Percentiles rank a stretch among this genome's conserved stretches.
Evolutionary conservation across 2,113 vertebrate species (phyloP).

Genomic region (Gymnogyps californianus): DNA sequence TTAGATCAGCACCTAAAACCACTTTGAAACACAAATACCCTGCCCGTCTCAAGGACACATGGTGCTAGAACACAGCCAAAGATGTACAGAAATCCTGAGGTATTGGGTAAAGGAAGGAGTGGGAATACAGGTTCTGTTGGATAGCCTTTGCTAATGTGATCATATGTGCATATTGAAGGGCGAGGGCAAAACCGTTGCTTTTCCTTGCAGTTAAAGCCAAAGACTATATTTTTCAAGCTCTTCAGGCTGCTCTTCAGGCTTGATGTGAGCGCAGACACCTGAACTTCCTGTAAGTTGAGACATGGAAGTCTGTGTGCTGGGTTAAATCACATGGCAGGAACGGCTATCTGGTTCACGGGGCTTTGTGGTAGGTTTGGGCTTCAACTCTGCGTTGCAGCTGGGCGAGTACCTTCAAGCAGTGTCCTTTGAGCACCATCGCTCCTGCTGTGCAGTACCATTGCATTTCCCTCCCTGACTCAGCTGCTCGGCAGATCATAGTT

Average conservation of each 20-base stretch:
- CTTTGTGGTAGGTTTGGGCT: not conserved
- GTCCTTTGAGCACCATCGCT: not conserved
- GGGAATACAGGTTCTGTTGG: not conserved
- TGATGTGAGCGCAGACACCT: not conserved
- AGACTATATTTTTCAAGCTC: not conserved
- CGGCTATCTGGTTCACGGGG: not conserved
- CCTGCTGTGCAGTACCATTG: not conserved
- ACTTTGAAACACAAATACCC: not conserved
- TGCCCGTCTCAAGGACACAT: not conserved
- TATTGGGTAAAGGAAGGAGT: not conserved
- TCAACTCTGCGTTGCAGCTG: constrained; percentile 16
- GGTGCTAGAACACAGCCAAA: not conserved
- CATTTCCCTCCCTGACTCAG: not conserved
- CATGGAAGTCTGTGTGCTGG: not conserved
- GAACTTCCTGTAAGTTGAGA: not conserved
- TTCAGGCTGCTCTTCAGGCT: not conserved
- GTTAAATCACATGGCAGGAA: not conserved
- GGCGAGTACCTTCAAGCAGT: not conserved
- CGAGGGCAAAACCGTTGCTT: not conserved
- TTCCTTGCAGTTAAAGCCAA: not conserved
- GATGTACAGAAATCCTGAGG: not conserved
- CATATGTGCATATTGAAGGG: not conserved
- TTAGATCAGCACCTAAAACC: not conserved
- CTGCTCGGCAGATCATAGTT: constrained; percentile 21
- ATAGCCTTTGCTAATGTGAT: not conserved